Evolutionary conservation across 2,797 vertebrate genomes (phyloP).

Genomic region (Helostoma temminkii): DNA sequence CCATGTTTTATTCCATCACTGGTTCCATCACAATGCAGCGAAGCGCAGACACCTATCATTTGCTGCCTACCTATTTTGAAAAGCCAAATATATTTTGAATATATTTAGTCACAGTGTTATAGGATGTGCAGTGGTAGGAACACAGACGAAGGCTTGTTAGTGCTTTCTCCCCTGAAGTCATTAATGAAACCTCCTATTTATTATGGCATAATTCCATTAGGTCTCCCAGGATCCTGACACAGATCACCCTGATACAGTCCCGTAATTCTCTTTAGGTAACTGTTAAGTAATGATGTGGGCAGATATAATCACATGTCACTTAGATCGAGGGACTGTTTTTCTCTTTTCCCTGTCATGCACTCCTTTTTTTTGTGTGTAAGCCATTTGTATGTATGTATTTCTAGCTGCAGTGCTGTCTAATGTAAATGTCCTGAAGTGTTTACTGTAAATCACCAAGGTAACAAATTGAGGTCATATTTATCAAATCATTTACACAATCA

Average conservation of each 20-base stretch:
- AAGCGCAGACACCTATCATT: constrained; percentile 49
- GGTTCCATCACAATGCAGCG: constrained; percentile 43
- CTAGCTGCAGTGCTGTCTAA: not conserved
- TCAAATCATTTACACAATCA: constrained; percentile 29
- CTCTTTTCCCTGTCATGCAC: constrained; percentile 1
- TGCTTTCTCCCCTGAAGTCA: constrained; percentile 19
- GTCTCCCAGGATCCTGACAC: constrained; percentile 43
- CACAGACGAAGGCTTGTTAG: constrained; percentile 41
- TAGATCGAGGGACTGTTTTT: constrained; percentile 13
- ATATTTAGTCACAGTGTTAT: not conserved
- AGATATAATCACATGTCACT: constrained; percentile 37
- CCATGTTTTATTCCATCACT: constrained; percentile 26
- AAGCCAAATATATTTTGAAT: constrained; percentile 34
- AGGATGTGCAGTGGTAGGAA: not conserved
- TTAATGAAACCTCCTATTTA: constrained; percentile 35
- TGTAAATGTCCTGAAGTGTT: constrained; percentile 15
- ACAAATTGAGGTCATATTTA: constrained; percentile 7
- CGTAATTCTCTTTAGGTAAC: constrained; percentile 34
- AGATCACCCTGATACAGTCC: constrained; percentile 42
- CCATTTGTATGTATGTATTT: constrained; percentile 7
- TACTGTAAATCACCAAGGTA: constrained; percentile 28
- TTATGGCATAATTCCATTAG: constrained; percentile 23
- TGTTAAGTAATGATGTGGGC: constrained; percentile 37
- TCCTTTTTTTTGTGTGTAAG: not conserved
- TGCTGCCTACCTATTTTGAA: constrained; percentile 55